Conservation (phyloP, 2,888 invertebrate genomes). For the Campoplex capitator region DNA sequence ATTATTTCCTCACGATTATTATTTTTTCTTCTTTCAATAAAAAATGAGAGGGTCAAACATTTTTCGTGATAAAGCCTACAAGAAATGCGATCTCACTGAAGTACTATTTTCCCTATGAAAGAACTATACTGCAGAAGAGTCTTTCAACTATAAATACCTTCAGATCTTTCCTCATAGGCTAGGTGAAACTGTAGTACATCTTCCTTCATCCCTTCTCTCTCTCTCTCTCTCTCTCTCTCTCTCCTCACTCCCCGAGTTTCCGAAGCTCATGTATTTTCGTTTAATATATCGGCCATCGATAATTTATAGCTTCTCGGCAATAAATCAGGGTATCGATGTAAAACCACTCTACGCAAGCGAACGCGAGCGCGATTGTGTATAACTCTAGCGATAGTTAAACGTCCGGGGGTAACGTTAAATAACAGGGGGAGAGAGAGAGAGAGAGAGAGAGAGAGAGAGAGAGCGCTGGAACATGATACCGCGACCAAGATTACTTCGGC, state of each 20-base stretch:
- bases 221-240: background rate
- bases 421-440: slow-evolving; percentile 60
- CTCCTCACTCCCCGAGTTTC: background rate
- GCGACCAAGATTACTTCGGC: slow-evolving; percentile 63
- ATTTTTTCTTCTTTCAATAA: background rate
- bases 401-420: slow-evolving; percentile 69
- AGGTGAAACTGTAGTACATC: slow-evolving; percentile 23
- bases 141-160: background rate
- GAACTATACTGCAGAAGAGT: background rate
- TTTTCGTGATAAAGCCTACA: background rate
- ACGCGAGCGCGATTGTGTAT: slow-evolving; percentile 8
- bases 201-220: background rate
- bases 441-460: slow-evolving; percentile 55
- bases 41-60: background rate
- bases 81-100: background rate
- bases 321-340: slow-evolving; percentile 73
- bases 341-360: slow-evolving; percentile 59
- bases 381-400: slow-evolving; percentile 66
- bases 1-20: background rate
- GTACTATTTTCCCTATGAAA: background rate
- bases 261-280: slow-evolving; percentile 39
- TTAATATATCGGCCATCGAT: slow-evolving; percentile 74
- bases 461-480: slow-evolving; percentile 64
- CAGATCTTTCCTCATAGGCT: slow-evolving; percentile 1
- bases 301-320: slow-evolving; percentile 69